phyloP scores from a whole-genome alignment of 2,797 vertebrate species.

The Eleutherodactylus coqui region DNA sequence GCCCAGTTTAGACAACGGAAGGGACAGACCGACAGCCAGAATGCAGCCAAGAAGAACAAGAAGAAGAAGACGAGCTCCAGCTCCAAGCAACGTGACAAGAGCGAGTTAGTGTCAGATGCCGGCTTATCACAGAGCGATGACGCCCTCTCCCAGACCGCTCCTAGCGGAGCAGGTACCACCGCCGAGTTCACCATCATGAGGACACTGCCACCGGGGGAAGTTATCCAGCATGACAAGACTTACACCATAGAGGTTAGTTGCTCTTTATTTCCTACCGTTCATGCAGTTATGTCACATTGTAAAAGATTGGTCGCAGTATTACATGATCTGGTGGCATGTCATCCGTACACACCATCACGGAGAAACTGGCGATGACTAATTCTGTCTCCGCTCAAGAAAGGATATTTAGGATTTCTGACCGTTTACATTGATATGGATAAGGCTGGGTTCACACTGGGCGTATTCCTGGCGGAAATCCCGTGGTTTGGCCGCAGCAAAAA shows the following conservation, averaged over 20 bases:
- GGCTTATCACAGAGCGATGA: constrained; percentile 74
- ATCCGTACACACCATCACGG: no score
- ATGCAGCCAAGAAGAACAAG: constrained; percentile 79
- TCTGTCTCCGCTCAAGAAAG: no score
- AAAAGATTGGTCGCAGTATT: background rate
- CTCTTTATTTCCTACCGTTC: background rate
- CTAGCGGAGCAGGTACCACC: constrained; percentile 69
- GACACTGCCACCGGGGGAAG: constrained; percentile 82
- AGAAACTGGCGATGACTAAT: no score
- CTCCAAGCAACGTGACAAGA: constrained; percentile 75
- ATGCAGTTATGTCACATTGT: background rate
- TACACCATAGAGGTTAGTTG: constrained; percentile 88
- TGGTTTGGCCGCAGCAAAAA: no score
- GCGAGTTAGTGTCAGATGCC: constrained; percentile 69
- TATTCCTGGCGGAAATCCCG: no score
- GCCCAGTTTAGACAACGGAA: constrained; percentile 93
- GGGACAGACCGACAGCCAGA: constrained; percentile 86
- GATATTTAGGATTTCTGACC: no score
- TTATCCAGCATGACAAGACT: constrained; percentile 80
- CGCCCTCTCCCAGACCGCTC: constrained; percentile 68
- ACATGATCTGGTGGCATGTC: no score
- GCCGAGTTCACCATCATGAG: constrained; percentile 79
- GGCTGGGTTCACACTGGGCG: no score
- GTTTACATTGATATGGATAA: no score
- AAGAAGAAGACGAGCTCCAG: constrained; percentile 84